Evolutionary conservation across 2,113 vertebrate species (phyloP).

Genomic region (Mustelus asterias): DNA sequence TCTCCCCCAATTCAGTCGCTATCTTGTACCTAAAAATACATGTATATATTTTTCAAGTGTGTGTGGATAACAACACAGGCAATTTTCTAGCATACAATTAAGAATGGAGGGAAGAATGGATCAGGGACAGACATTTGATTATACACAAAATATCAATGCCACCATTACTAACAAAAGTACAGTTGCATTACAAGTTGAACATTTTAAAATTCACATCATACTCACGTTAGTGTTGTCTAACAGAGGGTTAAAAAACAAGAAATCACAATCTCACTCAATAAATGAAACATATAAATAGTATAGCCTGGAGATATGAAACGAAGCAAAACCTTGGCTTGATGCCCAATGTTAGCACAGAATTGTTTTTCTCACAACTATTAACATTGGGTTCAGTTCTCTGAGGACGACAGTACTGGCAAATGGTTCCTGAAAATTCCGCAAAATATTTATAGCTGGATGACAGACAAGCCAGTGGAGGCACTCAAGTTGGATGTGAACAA

Average conservation of each 20-base stretch:
- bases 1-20: not conserved
- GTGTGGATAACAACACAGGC: not conserved
- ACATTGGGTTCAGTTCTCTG: not conserved
- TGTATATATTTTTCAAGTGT: not conserved
- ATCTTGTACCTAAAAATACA: not conserved
- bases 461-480: not conserved
- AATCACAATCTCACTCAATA: not conserved
- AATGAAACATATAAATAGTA: not conserved
- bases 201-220: not conserved
- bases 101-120: not conserved
- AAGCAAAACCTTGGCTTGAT: not conserved
- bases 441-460: slow-evolving; percentile 18
- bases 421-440: not conserved
- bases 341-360: not conserved
- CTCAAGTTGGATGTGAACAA: not conserved
- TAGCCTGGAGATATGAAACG: not conserved
- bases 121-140: not conserved
- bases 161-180: not conserved
- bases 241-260: not conserved
- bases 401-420: not conserved
- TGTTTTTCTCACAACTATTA: slow-evolving; percentile 25
- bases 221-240: not conserved
- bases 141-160: not conserved
- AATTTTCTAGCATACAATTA: not conserved
- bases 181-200: not conserved